Conservation (phyloP, 1,140 invertebrate genomes). For the Coenobita brevimanus region DNA sequence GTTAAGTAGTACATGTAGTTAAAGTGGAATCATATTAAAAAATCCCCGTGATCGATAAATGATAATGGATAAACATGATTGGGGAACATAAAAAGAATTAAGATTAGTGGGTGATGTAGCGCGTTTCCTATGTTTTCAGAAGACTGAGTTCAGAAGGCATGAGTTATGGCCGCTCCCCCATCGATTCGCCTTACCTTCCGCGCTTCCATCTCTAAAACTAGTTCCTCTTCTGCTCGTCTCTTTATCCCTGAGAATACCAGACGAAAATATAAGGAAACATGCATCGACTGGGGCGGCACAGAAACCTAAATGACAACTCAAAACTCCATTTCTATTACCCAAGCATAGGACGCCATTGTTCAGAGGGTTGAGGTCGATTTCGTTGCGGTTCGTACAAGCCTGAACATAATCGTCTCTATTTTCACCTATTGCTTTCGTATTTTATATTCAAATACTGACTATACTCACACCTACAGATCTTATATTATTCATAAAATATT, state of each 20-base stretch:
- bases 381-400: background rate
- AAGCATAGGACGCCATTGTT: background rate
- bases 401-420: too few relatives aligned
- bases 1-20: background rate
- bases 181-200: conserved; percentile 43
- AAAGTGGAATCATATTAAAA: background rate
- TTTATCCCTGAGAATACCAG: background rate
- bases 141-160: conserved; percentile 37
- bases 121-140: conserved; percentile 33
- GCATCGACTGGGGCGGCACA: background rate
- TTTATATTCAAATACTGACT: background rate
- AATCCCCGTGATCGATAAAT: too few relatives aligned
- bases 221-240: conserved; percentile 1
- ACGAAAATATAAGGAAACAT: conserved; percentile 28
- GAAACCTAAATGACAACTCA: conserved; percentile 41
- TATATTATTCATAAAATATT: too few relatives aligned
- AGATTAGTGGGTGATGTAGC: background rate
- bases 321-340: conserved; percentile 52
- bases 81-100: too few relatives aligned
- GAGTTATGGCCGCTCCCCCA: conserved; percentile 48
- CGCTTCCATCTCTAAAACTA: conserved; percentile 41
- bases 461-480: too few relatives aligned
- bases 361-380: background rate
- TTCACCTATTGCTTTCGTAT: background rate
- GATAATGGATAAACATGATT: too few relatives aligned